Evolutionary conservation across 92 coral and sea anemone genomes (phyloP).

Genomic region (Epizoanthus fatuus): DNA sequence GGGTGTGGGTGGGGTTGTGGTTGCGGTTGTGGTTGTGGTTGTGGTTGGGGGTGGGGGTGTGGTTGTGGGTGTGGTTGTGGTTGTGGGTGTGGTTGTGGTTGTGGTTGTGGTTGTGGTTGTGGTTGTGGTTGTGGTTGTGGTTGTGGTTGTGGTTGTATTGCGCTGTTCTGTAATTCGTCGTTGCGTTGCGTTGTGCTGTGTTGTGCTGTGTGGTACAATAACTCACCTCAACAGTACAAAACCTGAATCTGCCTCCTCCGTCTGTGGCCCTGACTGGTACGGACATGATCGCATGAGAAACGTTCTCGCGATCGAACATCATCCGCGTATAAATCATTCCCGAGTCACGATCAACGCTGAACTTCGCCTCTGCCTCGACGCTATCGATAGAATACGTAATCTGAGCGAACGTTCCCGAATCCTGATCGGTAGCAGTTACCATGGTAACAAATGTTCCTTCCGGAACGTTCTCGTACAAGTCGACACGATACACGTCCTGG

Average conservation of each 20-base stretch:
- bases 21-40: too few relatives aligned
- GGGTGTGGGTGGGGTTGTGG: too few relatives aligned
- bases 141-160: too few relatives aligned
- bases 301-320: constrained; percentile 92
- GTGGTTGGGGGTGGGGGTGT: not conserved
- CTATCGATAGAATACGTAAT: constrained; percentile 89
- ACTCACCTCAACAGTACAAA: constrained; percentile 93
- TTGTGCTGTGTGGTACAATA: not conserved
- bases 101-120: too few relatives aligned
- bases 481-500: constrained; percentile 78
- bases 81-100: too few relatives aligned
- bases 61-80: too few relatives aligned
- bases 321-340: constrained; percentile 95
- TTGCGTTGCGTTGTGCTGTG: not conserved
- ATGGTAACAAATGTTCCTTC: constrained; percentile 93
- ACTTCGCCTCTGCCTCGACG: constrained; percentile 83
- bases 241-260: constrained; percentile 94
- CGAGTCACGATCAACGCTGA: constrained; percentile 87
- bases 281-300: constrained; percentile 84
- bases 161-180: too few relatives aligned
- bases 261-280: constrained; percentile 95
- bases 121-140: too few relatives aligned
- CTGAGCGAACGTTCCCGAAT: constrained; percentile 90
- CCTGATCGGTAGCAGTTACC: constrained; percentile 97
- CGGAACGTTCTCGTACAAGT: constrained; percentile 92